Base-by-base conservation (phyloP, 2,113 vertebrate species). In the Rhynchopsitta pachyrhyncha region DNA sequence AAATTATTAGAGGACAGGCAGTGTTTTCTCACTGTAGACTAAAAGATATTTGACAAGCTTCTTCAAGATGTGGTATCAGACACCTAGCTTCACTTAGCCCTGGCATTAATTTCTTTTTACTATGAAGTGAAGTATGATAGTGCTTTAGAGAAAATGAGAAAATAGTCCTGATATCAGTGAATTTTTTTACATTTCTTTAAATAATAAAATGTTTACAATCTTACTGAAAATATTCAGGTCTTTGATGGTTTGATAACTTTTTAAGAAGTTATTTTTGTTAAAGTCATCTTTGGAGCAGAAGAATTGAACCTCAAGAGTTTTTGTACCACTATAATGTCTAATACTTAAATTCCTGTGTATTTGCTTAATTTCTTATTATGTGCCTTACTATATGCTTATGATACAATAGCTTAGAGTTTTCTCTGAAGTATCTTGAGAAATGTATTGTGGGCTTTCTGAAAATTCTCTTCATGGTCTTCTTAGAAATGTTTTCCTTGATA, bases 241-340 rank as follows among this genome's bases (percentile, higher is more conserved):
- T 98, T 73, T 98, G 95, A 97, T 97, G 93, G 95, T 98, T 98
- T 98, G 96, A 98, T 96, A 98, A 97, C 93, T 98, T 98, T 98
- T 98, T 98, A 98, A 98, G 97, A 98, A 98, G 97, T 98, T 98
- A 98, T 98, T 98, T 99, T 99, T 98, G 97, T 98, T 98, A 98
- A 98, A 90, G 96, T 98, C 94, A 97, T 98, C 88, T 98, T 98
- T 98, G 17, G 39, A 97, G 13, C 23, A 73, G 91, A 96, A 96
- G 97, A 97, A 88, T 91, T 88, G 93, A 98, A 98, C 97, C 93
- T 98, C 88, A 97, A 97, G 82, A 97, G 94, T 96, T 98, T 98
- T 98, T 98, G 96, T 98, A 98, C 98, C 98, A 98, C 98, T 98
- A 70, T 98, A 93, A 97, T 97, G 94, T 97, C 95, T 98, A 98